These are phyloP conservation scores for Paralinhomoeus sp. DNA, from an alignment of 2,888 invertebrate species.

Conservation along the genomic window DNA sequence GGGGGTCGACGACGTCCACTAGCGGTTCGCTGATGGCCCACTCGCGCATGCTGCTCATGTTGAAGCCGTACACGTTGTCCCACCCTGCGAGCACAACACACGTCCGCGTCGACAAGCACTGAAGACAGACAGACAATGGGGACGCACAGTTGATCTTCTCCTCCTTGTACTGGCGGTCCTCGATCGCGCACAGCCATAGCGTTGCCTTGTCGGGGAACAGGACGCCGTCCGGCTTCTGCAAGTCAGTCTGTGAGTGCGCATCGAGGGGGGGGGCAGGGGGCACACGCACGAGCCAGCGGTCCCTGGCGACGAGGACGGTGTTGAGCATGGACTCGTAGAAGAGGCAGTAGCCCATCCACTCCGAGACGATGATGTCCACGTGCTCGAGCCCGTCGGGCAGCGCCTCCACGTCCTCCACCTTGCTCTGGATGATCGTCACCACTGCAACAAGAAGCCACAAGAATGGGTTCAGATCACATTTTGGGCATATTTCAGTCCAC, in stretches of 20 bases:
- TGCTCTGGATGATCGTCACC: slow-evolving; percentile 35
- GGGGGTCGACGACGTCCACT: slow-evolving; percentile 93
- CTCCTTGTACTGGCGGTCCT: slow-evolving; percentile 94
- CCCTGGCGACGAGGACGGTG: slow-evolving; percentile 87
- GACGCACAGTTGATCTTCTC: slow-evolving; percentile 83
- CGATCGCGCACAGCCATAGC: slow-evolving; percentile 57
- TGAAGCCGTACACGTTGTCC: slow-evolving; percentile 98
- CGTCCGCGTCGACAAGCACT: not conserved
- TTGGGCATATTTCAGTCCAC: too few relatives aligned
- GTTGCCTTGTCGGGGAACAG: slow-evolving; percentile 79
- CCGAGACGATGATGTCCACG: slow-evolving; percentile 64
- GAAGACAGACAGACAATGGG: not conserved
- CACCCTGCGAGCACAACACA: slow-evolving; percentile 39
- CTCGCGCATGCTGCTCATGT: slow-evolving; percentile 93
- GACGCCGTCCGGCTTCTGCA: slow-evolving; percentile 47
- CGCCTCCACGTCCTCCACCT: slow-evolving; percentile 61
- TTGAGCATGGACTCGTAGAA: slow-evolving; percentile 99
- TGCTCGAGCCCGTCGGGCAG: slow-evolving; percentile 62
- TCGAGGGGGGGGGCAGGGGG: too few relatives aligned
- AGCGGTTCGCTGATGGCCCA: slow-evolving; percentile 93
- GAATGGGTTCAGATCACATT: too few relatives aligned
- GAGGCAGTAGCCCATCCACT: slow-evolving; percentile 63
- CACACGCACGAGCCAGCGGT: slow-evolving; percentile 59
- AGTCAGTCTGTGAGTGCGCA: too few relatives aligned
- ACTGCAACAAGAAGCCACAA: slow-evolving; percentile 14